phyloP scores from a whole-genome alignment of 2,113 vertebrate species.

The Microcebus ravelobensis region DNA sequence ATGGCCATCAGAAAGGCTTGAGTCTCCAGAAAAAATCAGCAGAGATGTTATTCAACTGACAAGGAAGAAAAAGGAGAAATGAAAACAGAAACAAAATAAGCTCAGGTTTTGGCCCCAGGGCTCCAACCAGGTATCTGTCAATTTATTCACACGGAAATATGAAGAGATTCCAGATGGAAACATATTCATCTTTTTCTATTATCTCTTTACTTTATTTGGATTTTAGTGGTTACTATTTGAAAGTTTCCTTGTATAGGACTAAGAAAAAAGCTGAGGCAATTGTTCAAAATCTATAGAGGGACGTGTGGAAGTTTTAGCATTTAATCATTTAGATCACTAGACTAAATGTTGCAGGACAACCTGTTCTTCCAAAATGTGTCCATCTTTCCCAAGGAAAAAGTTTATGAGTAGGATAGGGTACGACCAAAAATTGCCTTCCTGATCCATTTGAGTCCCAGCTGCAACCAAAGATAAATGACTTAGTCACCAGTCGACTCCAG shows the following conservation, averaged over 20 bases:
- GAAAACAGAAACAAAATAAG: conserved; percentile 61
- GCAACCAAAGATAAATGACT: not conserved
- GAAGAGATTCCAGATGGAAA: conserved; percentile 55
- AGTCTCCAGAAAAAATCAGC: conserved; percentile 55
- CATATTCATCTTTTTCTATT: not conserved
- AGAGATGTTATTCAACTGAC: conserved; percentile 40
- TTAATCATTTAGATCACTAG: not conserved
- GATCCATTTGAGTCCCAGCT: not conserved
- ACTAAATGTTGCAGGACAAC: not conserved
- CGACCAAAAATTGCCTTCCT: not conserved
- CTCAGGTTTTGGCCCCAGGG: not conserved
- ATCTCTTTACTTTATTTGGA: conserved; percentile 22
- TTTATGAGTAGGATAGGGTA: not conserved
- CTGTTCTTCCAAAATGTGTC: not conserved
- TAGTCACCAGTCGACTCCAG: not conserved
- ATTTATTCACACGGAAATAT: conserved; percentile 62
- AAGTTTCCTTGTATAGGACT: not conserved
- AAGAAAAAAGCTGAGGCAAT: not conserved
- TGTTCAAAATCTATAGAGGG: not conserved
- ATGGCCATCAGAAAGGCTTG: conserved; percentile 13
- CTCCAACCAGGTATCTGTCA: conserved; percentile 53
- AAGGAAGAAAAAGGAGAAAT: conserved; percentile 25
- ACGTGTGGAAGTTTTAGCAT: not conserved
- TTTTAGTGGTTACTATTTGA: conserved; percentile 33
- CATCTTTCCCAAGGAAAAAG: not conserved